Base-by-base conservation (phyloP, 2,113 vertebrate genomes). In the Dipodomys stephensi region DNA sequence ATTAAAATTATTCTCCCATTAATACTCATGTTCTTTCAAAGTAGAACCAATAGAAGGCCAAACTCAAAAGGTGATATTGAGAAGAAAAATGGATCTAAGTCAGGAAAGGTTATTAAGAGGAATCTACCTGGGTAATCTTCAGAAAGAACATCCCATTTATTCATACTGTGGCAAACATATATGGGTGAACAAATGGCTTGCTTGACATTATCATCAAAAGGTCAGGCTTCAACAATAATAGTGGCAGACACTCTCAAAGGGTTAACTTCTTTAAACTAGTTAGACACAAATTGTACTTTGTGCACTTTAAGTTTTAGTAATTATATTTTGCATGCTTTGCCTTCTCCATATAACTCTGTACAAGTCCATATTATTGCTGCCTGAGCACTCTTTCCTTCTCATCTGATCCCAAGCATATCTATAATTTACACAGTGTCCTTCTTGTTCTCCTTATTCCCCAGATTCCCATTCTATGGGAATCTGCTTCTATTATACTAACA, bases 171-270 rank as follows among this genome's bases (percentile, higher is more conserved):
- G 62, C 86, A 81, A 94, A 86, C 9, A 39, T 30, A 23, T 53
- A 28, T 39, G 27, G 20, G 28, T n/a, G 86, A 23, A 83, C 30
- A 89, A 74, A 49, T 74, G 18, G 44, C 62, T 90, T 76, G 62
- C 49, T 79, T 76, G 64, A 81, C 64, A 62, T 62, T 77, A 39
- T 80, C 27, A 49, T 94, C 46, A 83, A 60, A 87, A 91, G 76
- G 19, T 25, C 10, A 39, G 77, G 5, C 2, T 81, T 0, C 23
- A 64, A 73, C 27, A 90, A 74, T 1, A 19, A 62, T 64, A 9
- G 13, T 88, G 88, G 71, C 27, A 85, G 83, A 88, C 49, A n/a
- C 5, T 81, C 22, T 39, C 25, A 27, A 71, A 93, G 90, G 35
- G 30, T 49, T 32, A 73, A 25, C 2, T n/a, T 88, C 19, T 93